Evolutionary conservation across 2,113 vertebrate genomes (phyloP), one percentile per base, ranked within the genome.

Genomic region (Tilapia sparmanii): DNA sequence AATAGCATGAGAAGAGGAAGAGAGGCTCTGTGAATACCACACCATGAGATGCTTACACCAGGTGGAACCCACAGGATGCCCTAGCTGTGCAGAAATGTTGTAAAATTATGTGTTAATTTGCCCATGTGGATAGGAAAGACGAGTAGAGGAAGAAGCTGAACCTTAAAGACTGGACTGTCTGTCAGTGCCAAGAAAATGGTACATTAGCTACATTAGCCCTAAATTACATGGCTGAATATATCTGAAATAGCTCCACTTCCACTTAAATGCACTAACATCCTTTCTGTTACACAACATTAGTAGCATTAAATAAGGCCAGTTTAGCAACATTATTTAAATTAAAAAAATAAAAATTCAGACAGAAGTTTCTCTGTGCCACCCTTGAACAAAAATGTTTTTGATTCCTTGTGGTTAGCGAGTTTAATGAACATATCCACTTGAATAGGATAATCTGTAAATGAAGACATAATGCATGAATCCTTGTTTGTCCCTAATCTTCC

Each of bases 31-130:
- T 93, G 91, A 89, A 86, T 50, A 59, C 84, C 87, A 81, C 78
- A 80, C 80, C 7, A 29, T 16, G 80, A 83, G 63, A 85, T 66
- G 86, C 38, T 4, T 42, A 33, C 40, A 87, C 94, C 94, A 94
- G 91, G 93, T 93, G 89, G 87, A 89, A 88, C 89, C 81, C 66
- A 92, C 88, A 86, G 94, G 78, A 93, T 52, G 50, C 82, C 82
- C 91, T 87, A 57, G 86, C 95, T 91, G 93, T 55, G 92, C 85
- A 93, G 95, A 96, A 95, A 95, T 95, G 95, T 89, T 90, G 86
- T 84, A 76, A 90, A 95, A 94, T 95, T 95, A 95, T 26, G 52
- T 92, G 89, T 90, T 93, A 93, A 96, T 95, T 88, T 94, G 90
- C 82, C 84, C 31, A 80, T 54, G 88, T 80, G 54, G 82, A 89